These are phyloP conservation scores for Limnephilus lunatus DNA, from an alignment of 2,888 invertebrate genomes.

Conservation along the genomic window DNA sequence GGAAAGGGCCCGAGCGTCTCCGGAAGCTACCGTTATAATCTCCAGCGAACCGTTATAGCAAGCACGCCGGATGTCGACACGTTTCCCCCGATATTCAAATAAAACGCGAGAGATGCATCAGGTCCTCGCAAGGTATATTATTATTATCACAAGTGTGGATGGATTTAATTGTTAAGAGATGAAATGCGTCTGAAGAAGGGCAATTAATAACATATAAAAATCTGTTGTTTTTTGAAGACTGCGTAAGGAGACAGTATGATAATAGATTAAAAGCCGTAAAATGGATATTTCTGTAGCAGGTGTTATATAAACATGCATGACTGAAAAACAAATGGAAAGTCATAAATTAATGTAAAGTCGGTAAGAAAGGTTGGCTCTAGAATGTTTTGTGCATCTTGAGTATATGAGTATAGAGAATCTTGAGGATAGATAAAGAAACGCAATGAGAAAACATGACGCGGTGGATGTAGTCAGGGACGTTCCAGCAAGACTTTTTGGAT, in stretches of 20 bases:
- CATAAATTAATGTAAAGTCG: too few relatives aligned
- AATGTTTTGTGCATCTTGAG: not conserved
- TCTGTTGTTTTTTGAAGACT: not conserved
- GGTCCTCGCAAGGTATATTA: not conserved
- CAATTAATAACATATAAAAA: not conserved
- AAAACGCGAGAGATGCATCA: slow-evolving; percentile 20
- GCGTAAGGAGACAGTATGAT: not conserved
- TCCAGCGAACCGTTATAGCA: slow-evolving; percentile 47
- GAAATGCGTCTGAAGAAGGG: not conserved
- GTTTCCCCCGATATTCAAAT: slow-evolving; percentile 37
- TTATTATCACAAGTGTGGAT: not conserved
- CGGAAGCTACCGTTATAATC: slow-evolving; percentile 51
- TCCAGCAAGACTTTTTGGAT: too few relatives aligned
- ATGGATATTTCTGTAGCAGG: not conserved
- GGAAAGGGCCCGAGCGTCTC: slow-evolving; percentile 44
- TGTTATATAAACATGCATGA: not conserved
- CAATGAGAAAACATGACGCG: too few relatives aligned
- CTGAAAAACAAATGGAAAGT: not conserved
- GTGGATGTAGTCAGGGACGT: too few relatives aligned
- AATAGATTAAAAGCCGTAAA: not conserved
- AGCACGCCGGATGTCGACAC: slow-evolving; percentile 52
- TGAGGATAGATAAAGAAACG: not conserved
- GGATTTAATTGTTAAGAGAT: not conserved
- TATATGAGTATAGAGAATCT: not conserved
- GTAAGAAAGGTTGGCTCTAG: too few relatives aligned